Percentiles rank a stretch among this genome's conserved stretches.
Evolutionary conservation across 2,888 invertebrate species (phyloP).

Genomic region (Cosmorhoe ocellata): DNA sequence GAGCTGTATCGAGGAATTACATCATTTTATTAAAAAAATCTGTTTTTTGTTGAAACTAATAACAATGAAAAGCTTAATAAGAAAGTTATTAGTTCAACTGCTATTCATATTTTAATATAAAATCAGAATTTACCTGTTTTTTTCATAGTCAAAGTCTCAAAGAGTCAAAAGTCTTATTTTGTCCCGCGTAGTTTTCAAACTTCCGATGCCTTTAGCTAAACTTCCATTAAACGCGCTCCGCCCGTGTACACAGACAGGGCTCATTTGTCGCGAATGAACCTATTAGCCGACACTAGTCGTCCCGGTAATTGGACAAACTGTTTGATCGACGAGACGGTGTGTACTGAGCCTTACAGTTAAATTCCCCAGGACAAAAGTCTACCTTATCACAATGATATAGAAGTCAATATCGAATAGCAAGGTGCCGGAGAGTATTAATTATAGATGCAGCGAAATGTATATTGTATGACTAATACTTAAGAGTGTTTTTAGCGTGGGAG

Average conservation of each 20-base stretch:
- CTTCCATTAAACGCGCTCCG: neutral
- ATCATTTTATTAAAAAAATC: no score
- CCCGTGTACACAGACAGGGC: slow-evolving; percentile 16
- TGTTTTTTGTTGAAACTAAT: no score
- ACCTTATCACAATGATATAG: neutral
- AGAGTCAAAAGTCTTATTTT: no score
- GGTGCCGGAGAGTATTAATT: neutral
- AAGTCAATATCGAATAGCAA: neutral
- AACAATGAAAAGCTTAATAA: no score
- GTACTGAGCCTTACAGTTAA: slow-evolving; percentile 16
- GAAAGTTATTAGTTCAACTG: no score
- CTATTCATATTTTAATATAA: no score
- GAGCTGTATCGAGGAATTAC: neutral
- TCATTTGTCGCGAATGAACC: slow-evolving; percentile 27
- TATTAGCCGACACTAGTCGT: slow-evolving; percentile 24
- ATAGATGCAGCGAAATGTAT: neutral
- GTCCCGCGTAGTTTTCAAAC: no score
- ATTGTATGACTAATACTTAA: neutral
- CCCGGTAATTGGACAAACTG: slow-evolving; percentile 22
- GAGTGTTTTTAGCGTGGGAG: slow-evolving; percentile 1
- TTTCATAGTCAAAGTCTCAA: no score
- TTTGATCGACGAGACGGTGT: slow-evolving; percentile 24
- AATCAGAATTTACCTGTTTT: no score
- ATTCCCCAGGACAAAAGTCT: neutral
- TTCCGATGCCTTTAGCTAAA: neutral